A percentile compares a stretch with the other conserved stretches of the same genome.
Evolutionary conservation across 2,797 vertebrate species (phyloP).

Genomic region (Sphenodon punctatus): DNA sequence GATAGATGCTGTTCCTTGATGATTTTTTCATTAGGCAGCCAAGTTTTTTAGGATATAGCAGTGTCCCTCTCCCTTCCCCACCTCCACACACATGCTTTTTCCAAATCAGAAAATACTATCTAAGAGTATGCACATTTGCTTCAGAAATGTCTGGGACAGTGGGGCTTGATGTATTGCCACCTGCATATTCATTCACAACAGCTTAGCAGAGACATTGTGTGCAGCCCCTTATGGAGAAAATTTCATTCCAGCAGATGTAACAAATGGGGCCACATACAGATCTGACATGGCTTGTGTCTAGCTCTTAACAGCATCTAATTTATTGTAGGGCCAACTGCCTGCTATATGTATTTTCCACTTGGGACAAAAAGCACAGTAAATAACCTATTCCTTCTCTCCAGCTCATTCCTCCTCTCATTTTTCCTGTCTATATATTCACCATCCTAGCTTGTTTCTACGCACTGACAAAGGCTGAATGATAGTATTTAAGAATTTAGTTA

Average conservation of each 20-base stretch:
- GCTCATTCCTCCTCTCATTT: neutral
- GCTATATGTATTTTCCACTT: neutral
- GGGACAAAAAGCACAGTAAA: neutral
- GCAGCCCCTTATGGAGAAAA: neutral
- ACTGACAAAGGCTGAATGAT: neutral
- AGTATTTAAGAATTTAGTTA: neutral
- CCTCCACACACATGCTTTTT: too few species aligned
- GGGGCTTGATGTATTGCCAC: neutral
- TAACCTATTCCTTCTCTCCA: neutral
- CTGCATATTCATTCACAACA: neutral
- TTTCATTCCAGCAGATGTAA: neutral
- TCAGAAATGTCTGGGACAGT: neutral
- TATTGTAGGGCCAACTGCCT: neutral
- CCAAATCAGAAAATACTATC: neutral
- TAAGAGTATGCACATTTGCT: neutral
- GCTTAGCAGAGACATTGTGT: neutral
- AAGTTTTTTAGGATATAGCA: neutral
- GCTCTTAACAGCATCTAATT: neutral
- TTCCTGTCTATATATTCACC: neutral
- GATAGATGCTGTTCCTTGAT: constrained; percentile 21
- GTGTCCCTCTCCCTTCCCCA: neutral
- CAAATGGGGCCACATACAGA: neutral
- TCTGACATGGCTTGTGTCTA: neutral
- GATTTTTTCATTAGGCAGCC: constrained; percentile 12
- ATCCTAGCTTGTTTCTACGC: neutral